phyloP scores from a whole-genome alignment of 1,140 invertebrate species.

The Ceratosolen fusciceps region DNA sequence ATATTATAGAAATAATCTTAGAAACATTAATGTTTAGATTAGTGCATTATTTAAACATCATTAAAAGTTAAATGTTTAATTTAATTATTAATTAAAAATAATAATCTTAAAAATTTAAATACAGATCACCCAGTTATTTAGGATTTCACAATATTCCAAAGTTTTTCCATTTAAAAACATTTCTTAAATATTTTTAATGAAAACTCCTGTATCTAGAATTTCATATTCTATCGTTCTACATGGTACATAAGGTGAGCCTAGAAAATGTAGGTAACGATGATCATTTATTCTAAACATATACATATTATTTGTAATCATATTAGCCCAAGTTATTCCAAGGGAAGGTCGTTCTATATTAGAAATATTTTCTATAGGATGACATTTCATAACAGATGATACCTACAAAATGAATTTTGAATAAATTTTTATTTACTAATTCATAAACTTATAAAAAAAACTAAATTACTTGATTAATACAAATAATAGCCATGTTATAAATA shows the following conservation, averaged over 20 bases:
- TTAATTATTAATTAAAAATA: no score
- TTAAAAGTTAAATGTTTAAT: no score
- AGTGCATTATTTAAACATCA: no score
- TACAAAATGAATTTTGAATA: constrained; percentile 44
- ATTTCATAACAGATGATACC: constrained; percentile 66
- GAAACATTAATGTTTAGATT: no score
- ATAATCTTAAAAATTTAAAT: no score
- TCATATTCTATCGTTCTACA: constrained; percentile 57
- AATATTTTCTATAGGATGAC: constrained; percentile 52
- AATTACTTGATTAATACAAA: constrained; percentile 83
- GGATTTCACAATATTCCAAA: no score
- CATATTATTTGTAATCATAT: constrained; percentile 77
- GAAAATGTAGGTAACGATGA: constrained; percentile 56
- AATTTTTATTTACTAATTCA: constrained; percentile 33
- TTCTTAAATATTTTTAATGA: constrained; percentile 49
- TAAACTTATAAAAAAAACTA: neutral
- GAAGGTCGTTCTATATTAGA: constrained; percentile 67
- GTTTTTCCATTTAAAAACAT: no score
- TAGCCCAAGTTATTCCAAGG: constrained; percentile 79
- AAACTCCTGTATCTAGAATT: constrained; percentile 59
- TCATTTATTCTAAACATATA: constrained; percentile 69
- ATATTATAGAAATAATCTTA: no score
- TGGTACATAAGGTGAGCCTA: constrained; percentile 62
- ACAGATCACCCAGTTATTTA: no score
- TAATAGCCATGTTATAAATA: constrained; percentile 73